phyloP scores from a whole-genome alignment of 2,888 invertebrate genomes.

The Watsonalla cultraria region DNA sequence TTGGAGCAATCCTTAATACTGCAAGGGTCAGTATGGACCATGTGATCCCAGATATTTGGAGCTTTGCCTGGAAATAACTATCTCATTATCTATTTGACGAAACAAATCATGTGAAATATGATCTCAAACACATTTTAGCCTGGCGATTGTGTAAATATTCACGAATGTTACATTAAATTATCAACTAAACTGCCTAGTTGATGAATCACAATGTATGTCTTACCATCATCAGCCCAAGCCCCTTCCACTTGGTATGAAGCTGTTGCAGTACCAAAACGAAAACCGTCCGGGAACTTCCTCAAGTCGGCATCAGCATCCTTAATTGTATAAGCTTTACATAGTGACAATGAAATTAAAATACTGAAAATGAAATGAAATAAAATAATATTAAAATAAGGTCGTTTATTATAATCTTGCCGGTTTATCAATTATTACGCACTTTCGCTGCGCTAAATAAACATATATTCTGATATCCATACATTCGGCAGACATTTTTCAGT shows the following conservation, averaged over 20 bases:
- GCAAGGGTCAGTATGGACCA: conserved; percentile 64
- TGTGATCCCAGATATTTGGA: conserved; percentile 80
- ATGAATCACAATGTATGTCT: conserved; percentile 1
- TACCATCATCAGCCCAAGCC: conserved; percentile 72
- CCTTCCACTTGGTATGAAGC: conserved; percentile 76
- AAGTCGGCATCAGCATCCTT: conserved; percentile 12
- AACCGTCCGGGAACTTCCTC: conserved; percentile 36
- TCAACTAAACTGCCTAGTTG: no score
- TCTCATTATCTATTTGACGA: neutral
- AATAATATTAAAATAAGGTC: neutral
- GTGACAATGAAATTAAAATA: conserved; percentile 7
- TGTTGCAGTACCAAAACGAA: conserved; percentile 46
- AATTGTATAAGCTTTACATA: conserved; percentile 10
- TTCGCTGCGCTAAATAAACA: no score
- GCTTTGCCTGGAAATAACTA: neutral
- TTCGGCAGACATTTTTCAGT: no score
- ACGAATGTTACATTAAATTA: no score
- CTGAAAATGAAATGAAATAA: conserved; percentile 7
- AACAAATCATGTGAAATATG: no score
- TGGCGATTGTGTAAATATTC: no score
- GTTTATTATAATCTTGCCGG: no score
- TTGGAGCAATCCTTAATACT: conserved; percentile 71
- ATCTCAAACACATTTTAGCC: no score
- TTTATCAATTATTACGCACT: no score
- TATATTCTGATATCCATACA: no score